phyloP scores from a whole-genome alignment of 1,140 invertebrate species.

The Idris sp. region DNA sequence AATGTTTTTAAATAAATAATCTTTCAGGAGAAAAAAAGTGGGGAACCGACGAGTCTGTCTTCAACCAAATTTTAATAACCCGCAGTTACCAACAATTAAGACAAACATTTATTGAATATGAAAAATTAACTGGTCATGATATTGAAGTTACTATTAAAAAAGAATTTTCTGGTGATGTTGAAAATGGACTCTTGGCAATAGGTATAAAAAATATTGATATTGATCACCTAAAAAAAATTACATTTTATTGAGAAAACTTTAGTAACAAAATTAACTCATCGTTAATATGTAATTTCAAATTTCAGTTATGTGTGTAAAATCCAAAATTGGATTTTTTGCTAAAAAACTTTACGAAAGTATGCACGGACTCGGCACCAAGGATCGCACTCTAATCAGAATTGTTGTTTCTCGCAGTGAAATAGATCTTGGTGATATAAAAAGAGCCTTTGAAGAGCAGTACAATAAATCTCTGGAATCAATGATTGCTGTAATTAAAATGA shows the following conservation, averaged over 20 bases:
- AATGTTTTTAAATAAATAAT: too few species aligned
- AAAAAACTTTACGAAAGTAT: slow-evolving; percentile 93
- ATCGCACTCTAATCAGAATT: slow-evolving; percentile 93
- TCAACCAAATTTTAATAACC: slow-evolving; percentile 82
- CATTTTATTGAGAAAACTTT: background rate
- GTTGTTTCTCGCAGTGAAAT: slow-evolving; percentile 94
- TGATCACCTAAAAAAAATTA: too few species aligned
- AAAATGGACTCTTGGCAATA: slow-evolving; percentile 83
- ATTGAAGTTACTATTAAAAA: slow-evolving; percentile 84
- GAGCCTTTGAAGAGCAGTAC: slow-evolving; percentile 91
- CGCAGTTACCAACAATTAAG: slow-evolving; percentile 82
- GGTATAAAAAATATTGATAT: slow-evolving; percentile 76
- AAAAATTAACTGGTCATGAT: slow-evolving; percentile 81
- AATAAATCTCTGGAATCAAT: slow-evolving; percentile 89
- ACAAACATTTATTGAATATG: slow-evolving; percentile 82
- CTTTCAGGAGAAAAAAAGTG: slow-evolving; percentile 81
- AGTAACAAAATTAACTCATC: too few species aligned
- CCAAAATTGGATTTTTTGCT: slow-evolving; percentile 95
- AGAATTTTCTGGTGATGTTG: slow-evolving; percentile 85
- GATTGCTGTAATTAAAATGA: slow-evolving; percentile 84
- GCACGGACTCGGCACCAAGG: slow-evolving; percentile 92
- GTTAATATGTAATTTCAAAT: slow-evolving; percentile 61
- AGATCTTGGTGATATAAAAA: slow-evolving; percentile 93
- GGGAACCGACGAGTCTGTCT: slow-evolving; percentile 85
- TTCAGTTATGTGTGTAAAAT: slow-evolving; percentile 91